A percentile compares a stretch with the other conserved stretches of the same genome.
phyloP scores from a whole-genome alignment of 2,113 vertebrate species.

The Cyanoramphus novaezelandiae region DNA sequence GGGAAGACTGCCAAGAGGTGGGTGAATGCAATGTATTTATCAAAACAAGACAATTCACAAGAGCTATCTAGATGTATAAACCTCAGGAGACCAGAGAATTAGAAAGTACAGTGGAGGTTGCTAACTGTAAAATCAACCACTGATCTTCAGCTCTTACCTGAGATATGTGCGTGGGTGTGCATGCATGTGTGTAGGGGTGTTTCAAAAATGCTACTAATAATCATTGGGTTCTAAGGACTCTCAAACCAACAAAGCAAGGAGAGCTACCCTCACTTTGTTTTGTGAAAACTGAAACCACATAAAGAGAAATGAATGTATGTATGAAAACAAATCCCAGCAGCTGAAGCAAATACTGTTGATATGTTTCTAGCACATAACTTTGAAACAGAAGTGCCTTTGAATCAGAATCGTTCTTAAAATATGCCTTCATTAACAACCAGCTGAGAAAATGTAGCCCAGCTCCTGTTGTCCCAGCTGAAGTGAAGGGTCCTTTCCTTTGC shows the following conservation, averaged over 20 bases:
- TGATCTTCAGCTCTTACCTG: not conserved
- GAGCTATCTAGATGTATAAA: not conserved
- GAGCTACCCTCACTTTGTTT: not conserved
- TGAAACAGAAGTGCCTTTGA: not conserved
- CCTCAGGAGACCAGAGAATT: not conserved
- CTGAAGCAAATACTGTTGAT: not conserved
- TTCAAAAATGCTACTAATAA: not conserved
- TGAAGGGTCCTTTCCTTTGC: not conserved
- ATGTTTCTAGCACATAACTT: not conserved
- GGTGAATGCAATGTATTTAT: not conserved
- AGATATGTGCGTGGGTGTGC: not conserved
- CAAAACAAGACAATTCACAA: not conserved
- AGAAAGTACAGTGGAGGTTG: not conserved
- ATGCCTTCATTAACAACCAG: not conserved
- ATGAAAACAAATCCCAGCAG: not conserved
- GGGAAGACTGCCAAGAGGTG: not conserved
- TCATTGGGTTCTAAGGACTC: not conserved
- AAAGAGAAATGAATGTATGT: not conserved
- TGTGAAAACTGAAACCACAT: not conserved
- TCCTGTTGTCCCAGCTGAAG: not conserved
- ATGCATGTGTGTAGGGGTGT: rapidly evolving
- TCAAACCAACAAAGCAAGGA: not conserved
- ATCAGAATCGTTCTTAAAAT: not conserved
- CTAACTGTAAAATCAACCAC: not conserved
- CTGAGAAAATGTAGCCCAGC: rapidly evolving